phyloP scores from a whole-genome alignment of 2,888 invertebrate genomes.

The Diloba caeruleocephala region DNA sequence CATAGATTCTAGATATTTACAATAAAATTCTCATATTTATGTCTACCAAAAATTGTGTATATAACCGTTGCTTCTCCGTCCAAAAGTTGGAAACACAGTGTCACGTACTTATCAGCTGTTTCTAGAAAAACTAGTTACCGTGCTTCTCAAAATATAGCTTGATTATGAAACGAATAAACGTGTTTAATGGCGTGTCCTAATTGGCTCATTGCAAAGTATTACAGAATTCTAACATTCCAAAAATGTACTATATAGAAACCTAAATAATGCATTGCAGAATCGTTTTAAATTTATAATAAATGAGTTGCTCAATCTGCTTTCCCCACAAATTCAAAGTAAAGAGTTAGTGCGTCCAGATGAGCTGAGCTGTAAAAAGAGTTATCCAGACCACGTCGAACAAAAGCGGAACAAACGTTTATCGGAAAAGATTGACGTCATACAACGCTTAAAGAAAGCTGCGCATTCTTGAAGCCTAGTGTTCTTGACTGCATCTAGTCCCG shows the following conservation, averaged over 20 bases:
- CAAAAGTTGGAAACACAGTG: constrained; percentile 17
- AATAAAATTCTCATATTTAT: no score
- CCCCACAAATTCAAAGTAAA: constrained; percentile 1
- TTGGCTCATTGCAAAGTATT: not conserved
- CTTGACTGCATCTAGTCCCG: constrained; percentile 35
- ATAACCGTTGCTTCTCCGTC: no score
- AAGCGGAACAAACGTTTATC: constrained; percentile 5
- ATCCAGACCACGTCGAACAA: constrained; percentile 12
- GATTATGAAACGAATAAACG: not conserved
- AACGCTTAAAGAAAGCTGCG: constrained; percentile 16
- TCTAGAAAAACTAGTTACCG: constrained; percentile 39
- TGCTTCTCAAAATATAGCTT: constrained; percentile 18
- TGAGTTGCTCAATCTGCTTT: no score
- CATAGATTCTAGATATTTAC: no score
- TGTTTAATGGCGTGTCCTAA: not conserved
- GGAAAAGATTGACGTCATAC: constrained; percentile 27
- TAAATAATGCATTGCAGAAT: no score
- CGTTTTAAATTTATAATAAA: no score
- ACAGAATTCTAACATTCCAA: not conserved
- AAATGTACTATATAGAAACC: no score
- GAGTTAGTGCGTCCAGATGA: not conserved
- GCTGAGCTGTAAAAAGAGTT: constrained; percentile 3
- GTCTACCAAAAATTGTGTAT: no score
- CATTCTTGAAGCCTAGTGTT: constrained; percentile 31
- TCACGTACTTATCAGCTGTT: constrained; percentile 27